phyloP scores from a whole-genome alignment of 2,888 invertebrate species.

The Leucophenga montana region DNA sequence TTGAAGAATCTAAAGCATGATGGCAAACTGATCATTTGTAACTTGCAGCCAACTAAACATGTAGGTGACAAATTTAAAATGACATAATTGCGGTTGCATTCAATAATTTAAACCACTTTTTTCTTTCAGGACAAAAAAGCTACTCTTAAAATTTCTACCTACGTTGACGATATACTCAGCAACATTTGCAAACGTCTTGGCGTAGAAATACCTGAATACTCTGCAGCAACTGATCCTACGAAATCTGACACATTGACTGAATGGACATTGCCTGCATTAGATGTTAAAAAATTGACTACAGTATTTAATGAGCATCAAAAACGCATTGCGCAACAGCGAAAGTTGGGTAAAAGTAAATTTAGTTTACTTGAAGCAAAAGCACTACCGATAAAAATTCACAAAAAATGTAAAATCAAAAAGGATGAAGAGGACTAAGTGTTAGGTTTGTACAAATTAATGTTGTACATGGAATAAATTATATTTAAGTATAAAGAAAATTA shows the following conservation, averaged over 20 bases:
- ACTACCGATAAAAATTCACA: neutral
- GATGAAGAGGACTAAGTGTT: conserved; percentile 6
- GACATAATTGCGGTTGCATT: conserved; percentile 54
- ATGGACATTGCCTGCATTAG: conserved; percentile 82
- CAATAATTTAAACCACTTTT: neutral
- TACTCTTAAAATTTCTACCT: conserved; percentile 89
- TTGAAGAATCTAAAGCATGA: conserved; percentile 87
- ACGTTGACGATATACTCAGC: conserved; percentile 87
- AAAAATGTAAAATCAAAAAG: conserved; percentile 37
- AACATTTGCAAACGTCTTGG: conserved; percentile 83
- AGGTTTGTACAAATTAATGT: too few species aligned
- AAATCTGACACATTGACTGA: conserved; percentile 74
- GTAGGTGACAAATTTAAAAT: conserved; percentile 74
- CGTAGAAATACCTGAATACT: conserved; percentile 83
- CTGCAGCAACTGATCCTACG: conserved; percentile 79
- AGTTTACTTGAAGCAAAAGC: conserved; percentile 30
- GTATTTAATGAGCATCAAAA: conserved; percentile 74
- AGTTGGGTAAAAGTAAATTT: conserved; percentile 41
- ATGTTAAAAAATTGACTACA: conserved; percentile 78
- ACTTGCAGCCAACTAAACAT: conserved; percentile 98
- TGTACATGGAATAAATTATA: too few species aligned
- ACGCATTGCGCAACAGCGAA: conserved; percentile 53
- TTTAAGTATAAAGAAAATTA: too few species aligned
- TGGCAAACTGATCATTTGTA: conserved; percentile 93
- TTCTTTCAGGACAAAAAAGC: conserved; percentile 87